Base-by-base conservation (phyloP, 2,113 vertebrate genomes). In the Brachyhypopomus occidentalis region DNA sequence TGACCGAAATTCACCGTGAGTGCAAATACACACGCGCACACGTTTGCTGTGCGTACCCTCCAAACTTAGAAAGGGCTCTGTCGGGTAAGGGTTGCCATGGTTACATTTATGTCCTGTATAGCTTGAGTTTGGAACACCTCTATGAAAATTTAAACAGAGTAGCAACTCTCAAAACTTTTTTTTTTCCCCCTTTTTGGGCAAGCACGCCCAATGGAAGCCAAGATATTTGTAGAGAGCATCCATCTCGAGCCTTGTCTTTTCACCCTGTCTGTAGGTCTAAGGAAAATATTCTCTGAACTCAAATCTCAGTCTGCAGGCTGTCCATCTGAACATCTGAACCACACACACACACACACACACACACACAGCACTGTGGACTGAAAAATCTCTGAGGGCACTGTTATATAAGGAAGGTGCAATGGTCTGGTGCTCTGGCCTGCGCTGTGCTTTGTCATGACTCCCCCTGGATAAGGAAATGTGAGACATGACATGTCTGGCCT, bases 61-160 rank as follows among this genome's bases (percentile, higher is more conserved):
- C 73, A 72, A 81, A 84, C 34, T 77, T 41, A 72, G 67, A 76
- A 71, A 76, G 58, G 34, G 41, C n/a, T 16, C 78, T 81, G 52
- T 75, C 81, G 56, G 38, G 19, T 67, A 70, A 59, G 25, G 30
- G 79, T 81, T 81, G 69, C 83, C 69, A 84, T 84, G 83, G 83
- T 81, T 78, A 81, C 75, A 74, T 22, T 48, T 72, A 81, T 70
- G 69, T 62, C 64, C 55, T 78, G 75, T 72, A 72, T 38, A 23
- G 30, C 45, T 17, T 16, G 22, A 73, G 41, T 56, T 81, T 69
- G 20, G 56, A 80, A 80, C 74, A 60, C 27, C 48, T 73, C 60
- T 48, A 78, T 81, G 36, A 70, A 84, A 78, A 56, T 70, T 73
- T 74, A 23, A 81, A 62, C 38, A 56, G 48, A 77, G 59, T 77